Percentiles rank a stretch among this genome's conserved stretches.
These are phyloP conservation scores for Prunella himalayana DNA, from an alignment of 2,113 vertebrate species.

Conservation along the genomic window DNA sequence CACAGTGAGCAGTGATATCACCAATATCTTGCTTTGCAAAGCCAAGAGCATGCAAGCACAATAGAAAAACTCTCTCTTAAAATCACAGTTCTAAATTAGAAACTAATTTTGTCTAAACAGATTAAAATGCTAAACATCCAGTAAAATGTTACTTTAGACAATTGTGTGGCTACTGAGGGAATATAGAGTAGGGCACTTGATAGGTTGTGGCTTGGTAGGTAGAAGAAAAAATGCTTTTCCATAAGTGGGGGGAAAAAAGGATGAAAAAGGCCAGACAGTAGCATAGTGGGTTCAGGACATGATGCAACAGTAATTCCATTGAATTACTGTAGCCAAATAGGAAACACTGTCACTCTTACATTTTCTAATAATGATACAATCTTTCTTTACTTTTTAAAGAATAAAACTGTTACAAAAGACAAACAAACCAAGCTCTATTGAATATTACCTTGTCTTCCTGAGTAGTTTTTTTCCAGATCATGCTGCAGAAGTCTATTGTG, in stretches of 20 bases:
- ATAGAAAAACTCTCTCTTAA: not conserved
- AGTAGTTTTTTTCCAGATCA: constrained; percentile 75
- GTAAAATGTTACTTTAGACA: not conserved
- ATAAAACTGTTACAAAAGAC: not conserved
- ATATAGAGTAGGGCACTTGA: fast-evolving
- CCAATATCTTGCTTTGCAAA: not conserved
- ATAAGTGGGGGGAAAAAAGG: not conserved
- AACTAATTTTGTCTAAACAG: not conserved
- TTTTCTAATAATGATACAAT: not conserved
- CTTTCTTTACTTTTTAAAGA: not conserved
- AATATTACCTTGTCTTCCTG: constrained; percentile 73
- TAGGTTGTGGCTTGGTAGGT: not conserved
- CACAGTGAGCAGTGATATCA: not conserved
- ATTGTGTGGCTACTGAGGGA: not conserved
- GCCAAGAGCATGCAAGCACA: not conserved
- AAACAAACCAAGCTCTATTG: not conserved
- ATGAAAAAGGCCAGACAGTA: not conserved
- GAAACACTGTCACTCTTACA: not conserved
- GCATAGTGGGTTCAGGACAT: fast-evolving
- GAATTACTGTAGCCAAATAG: not conserved
- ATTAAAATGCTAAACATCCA: not conserved
- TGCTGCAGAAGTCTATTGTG: constrained; percentile 73
- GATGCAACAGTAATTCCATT: not conserved
- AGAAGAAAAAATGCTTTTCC: not conserved
- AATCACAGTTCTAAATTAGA: not conserved